Evolutionary conservation across 2,797 vertebrate species (phyloP), one percentile per base, ranked within the genome.

Genomic region (Coranthus polyacanthus): DNA sequence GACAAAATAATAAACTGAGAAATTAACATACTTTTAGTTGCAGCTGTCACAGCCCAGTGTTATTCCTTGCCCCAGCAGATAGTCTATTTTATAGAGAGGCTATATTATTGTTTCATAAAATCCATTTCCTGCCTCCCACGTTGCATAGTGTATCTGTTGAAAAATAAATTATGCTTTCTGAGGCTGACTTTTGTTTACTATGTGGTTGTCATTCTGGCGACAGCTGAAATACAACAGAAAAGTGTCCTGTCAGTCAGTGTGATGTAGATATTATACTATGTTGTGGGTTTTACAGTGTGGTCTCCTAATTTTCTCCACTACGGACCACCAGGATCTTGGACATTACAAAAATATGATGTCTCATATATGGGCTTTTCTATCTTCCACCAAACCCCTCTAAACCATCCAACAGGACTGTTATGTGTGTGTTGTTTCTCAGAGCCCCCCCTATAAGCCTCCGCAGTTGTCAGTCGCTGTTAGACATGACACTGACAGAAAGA

Each of bases 111-210:
- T 47, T 61, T 71, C 17, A 18, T 73, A 26, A 65, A 78, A 43
- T 36, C 34, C 15, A 21, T 52, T 68, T 39, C 7, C 36, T 61
- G n/a, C 7, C 4, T 59, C 53, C 20, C 37, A 58, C 68, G 32
- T 70, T 61, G 57, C 16, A 58, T 15, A 13, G 17, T 50, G 61
- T 65, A 57, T 63, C 59, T 63, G 37, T 58, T 77, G 22, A 44
- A n/a, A n/a, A 63, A 50, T 53, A 62, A 65, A 72, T 70, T 12
- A 65, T 58, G 39, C 12, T 70, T 47, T 43, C 37, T 44, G 49
- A 64, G n/a, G 57, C 49, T 51, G 75, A 63, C 3, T 58, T 24
- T 32, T n/a, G n/a, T 76, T 82, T 52, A 73, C 12, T 1, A 70
- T 66, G 56, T 17, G 51, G 43, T 64, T 44, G 15, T 71, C 44